Evolutionary conservation across 2,888 invertebrate genomes (phyloP).

Genomic region (Zygaena filipendulae): DNA sequence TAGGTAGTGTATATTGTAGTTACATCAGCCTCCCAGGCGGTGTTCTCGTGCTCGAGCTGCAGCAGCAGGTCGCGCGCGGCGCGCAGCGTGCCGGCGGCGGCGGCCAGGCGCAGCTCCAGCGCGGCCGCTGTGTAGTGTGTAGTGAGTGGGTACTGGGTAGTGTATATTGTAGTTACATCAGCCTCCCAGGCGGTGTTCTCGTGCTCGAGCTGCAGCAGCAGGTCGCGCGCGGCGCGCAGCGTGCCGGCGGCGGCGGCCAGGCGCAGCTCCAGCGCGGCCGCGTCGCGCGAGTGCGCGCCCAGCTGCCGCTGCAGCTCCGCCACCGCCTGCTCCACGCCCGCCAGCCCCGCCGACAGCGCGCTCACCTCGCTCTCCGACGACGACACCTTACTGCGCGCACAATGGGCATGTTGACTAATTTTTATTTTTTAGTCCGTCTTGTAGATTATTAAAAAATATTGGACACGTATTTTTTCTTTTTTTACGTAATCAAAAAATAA

Average conservation of each 20-base stretch:
- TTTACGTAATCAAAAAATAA: too few species aligned
- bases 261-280: constrained; percentile 89
- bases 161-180: too few species aligned
- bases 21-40: constrained; percentile 79
- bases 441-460: too few species aligned
- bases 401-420: too few species aligned
- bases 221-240: constrained; percentile 75
- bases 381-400: constrained; percentile 76
- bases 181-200: constrained; percentile 89
- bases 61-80: constrained; percentile 73
- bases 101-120: constrained; percentile 83
- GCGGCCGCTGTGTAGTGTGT: constrained; percentile 93
- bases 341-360: constrained; percentile 79
- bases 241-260: constrained; percentile 82
- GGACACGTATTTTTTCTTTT: too few species aligned
- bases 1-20: too few species aligned
- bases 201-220: constrained; percentile 79
- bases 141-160: too few species aligned
- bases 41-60: constrained; percentile 89
- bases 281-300: constrained; percentile 91
- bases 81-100: constrained; percentile 79
- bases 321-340: constrained; percentile 85
- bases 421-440: too few species aligned
- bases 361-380: constrained; percentile 86
- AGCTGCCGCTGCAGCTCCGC: constrained; percentile 80